These are phyloP conservation scores for Eledona agricola DNA, from an alignment of 2,888 invertebrate species.

Conservation along the genomic window DNA sequence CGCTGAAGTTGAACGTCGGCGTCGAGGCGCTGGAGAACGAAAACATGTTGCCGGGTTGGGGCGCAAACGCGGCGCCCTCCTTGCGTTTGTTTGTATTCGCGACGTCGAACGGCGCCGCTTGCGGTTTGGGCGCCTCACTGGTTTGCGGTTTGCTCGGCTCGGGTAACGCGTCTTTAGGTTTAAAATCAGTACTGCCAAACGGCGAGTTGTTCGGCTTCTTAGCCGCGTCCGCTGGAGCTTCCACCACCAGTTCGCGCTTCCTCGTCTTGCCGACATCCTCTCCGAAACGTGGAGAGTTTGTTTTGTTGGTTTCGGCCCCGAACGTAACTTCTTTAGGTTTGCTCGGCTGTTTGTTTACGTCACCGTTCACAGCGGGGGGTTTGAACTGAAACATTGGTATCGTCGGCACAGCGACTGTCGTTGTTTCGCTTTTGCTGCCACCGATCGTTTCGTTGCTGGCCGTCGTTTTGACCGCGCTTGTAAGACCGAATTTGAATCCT, in stretches of 20 bases:
- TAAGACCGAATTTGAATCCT: conserved; percentile 46
- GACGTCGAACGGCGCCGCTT: too few species aligned
- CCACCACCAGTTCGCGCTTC: too few species aligned
- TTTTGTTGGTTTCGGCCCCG: conserved; percentile 4
- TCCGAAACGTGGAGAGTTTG: too few species aligned
- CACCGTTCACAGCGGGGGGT: conserved; percentile 18
- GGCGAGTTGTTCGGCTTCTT: too few species aligned
- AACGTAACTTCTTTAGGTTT: conserved; percentile 14
- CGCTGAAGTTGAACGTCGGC: conserved; percentile 11
- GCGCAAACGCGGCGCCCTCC: too few species aligned
- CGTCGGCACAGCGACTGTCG: conserved; percentile 23
- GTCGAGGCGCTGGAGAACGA: conserved; percentile 3
- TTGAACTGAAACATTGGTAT: conserved; percentile 27
- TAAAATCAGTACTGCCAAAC: too few species aligned
- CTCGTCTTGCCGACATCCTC: too few species aligned
- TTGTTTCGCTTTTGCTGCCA: conserved; percentile 11
- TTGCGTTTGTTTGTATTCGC: too few species aligned
- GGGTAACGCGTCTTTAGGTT: too few species aligned
- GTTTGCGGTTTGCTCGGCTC: too few species aligned
- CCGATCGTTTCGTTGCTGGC: conserved; percentile 4
- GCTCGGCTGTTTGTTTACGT: conserved; percentile 12
- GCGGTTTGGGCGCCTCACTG: too few species aligned
- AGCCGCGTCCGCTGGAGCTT: too few species aligned
- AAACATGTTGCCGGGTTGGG: conserved; percentile 23
- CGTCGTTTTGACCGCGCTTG: conserved; percentile 15